A percentile compares a stretch with the other conserved stretches of the same genome.
phyloP scores from a whole-genome alignment of 2,113 vertebrate species.

The Hucho hucho region DNA sequence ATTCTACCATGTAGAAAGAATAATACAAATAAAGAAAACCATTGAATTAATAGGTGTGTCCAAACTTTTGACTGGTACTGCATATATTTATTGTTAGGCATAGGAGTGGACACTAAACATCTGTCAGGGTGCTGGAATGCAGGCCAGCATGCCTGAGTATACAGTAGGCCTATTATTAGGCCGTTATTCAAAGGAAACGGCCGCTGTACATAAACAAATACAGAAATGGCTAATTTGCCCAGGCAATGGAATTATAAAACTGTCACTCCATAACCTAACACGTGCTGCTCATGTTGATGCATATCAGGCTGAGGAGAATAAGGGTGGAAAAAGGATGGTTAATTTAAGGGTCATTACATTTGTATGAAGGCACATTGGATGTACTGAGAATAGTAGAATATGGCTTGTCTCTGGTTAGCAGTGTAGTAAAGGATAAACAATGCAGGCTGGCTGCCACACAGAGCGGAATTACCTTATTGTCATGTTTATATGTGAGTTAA shows the following conservation, averaged over 20 bases:
- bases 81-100: constrained; percentile 73
- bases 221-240: constrained; percentile 49
- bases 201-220: constrained; percentile 75
- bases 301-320: constrained; percentile 75
- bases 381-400: constrained; percentile 69
- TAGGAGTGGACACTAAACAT: constrained; percentile 76
- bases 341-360: constrained; percentile 79
- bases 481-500: constrained; percentile 57
- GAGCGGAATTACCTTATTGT: constrained; percentile 69
- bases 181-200: constrained; percentile 78
- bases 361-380: constrained; percentile 76
- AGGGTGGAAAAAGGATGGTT: constrained; percentile 71
- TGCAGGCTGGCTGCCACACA: constrained; percentile 71
- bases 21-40: no score
- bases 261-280: constrained; percentile 67
- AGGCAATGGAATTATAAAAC: constrained; percentile 76
- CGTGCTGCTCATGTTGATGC: constrained; percentile 72
- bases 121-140: constrained; percentile 75
- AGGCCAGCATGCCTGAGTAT: constrained; percentile 70
- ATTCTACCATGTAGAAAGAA: no score
- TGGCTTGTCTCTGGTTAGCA: constrained; percentile 72
- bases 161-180: constrained; percentile 65
- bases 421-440: constrained; percentile 69
- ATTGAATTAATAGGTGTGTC: no score
- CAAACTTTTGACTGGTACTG: no score